Percentiles rank a stretch among this genome's conserved stretches.
These are phyloP conservation scores for Chamaedrilus cognettii DNA, from an alignment of 2,888 invertebrate genomes.

Conservation along the genomic window DNA sequence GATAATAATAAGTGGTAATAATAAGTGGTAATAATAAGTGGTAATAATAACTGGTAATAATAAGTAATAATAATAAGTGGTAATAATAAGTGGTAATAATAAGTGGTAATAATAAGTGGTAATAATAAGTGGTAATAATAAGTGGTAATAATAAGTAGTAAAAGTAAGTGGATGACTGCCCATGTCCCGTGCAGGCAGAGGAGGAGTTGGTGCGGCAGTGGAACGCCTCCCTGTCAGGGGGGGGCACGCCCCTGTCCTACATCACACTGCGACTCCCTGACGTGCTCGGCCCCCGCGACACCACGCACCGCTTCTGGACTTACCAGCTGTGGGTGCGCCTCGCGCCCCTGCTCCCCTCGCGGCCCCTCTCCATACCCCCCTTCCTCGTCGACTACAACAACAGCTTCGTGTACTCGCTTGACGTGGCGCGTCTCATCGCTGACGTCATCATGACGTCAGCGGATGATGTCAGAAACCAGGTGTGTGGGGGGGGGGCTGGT, in stretches of 20 bases:
- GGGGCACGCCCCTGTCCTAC: conserved; percentile 44
- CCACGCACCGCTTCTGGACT: conserved; percentile 61
- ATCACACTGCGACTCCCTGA: conserved; percentile 61
- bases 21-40: no score
- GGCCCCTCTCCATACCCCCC: conserved; percentile 51
- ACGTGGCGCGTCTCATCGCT: conserved; percentile 58
- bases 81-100: no score
- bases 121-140: no score
- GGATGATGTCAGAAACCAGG: not conserved
- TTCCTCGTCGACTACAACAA: conserved; percentile 48
- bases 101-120: no score
- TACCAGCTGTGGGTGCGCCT: conserved; percentile 61
- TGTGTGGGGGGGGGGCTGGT: no score
- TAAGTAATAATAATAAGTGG: no score
- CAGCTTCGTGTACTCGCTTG: conserved; percentile 60
- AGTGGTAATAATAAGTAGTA: no score
- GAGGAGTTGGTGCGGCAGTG: conserved; percentile 53
- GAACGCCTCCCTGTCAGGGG: conserved; percentile 41
- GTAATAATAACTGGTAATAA: no score
- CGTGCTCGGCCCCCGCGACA: conserved; percentile 61
- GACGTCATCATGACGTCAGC: conserved; percentile 10
- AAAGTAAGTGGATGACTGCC: not conserved
- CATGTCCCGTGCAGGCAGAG: conserved; percentile 42
- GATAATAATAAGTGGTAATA: no score
- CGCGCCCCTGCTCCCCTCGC: conserved; percentile 35